A percentile compares a stretch with the other conserved stretches of the same genome.
phyloP scores from a whole-genome alignment of 2,888 invertebrate genomes.

The Drosophila barbarae region DNA sequence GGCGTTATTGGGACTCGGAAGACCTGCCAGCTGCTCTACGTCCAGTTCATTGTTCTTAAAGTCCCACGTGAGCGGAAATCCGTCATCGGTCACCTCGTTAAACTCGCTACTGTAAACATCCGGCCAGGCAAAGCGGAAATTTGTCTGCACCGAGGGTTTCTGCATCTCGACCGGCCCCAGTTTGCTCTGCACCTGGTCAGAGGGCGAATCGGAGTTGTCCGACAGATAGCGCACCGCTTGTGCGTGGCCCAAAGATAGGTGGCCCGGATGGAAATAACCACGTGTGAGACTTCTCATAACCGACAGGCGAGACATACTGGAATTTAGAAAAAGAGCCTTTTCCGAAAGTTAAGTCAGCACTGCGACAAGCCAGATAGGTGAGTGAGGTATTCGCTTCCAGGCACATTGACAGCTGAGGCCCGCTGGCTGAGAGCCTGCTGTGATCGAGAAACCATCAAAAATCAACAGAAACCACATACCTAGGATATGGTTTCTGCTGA shows the following conservation, averaged over 20 bases:
- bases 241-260: too few relatives aligned
- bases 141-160: not conserved
- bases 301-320: conserved; percentile 25
- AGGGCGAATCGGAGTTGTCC: not conserved
- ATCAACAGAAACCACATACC: conserved; percentile 1
- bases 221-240: conserved; percentile 9
- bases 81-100: not conserved
- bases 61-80: conserved; percentile 16
- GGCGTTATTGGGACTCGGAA: not conserved
- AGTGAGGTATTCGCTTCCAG: not conserved
- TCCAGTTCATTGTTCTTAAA: conserved; percentile 23
- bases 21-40: conserved; percentile 12
- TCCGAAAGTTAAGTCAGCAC: conserved; percentile 2
- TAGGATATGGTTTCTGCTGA: not conserved
- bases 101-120: not conserved
- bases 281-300: not conserved
- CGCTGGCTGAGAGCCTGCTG: not conserved
- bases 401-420: not conserved
- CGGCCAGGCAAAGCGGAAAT: not conserved
- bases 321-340: conserved; percentile 11
- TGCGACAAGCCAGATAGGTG: not conserved
- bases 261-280: not conserved
- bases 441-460: not conserved
- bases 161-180: not conserved
- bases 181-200: too few relatives aligned